phyloP scores from a whole-genome alignment of 2,888 invertebrate genomes.

The Hypsopygia costalis region DNA sequence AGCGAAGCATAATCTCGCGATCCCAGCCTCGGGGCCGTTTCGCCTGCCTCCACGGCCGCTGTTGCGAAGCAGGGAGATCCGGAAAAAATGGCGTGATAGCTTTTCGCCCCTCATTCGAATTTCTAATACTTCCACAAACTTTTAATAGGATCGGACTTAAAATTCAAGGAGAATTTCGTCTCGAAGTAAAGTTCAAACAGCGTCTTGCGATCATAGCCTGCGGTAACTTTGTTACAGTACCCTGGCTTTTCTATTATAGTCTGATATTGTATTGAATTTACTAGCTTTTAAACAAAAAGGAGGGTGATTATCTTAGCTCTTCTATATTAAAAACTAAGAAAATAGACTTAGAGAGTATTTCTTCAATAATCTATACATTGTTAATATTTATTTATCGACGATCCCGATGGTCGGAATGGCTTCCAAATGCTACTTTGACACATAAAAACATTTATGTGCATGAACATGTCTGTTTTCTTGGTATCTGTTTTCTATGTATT shows the following conservation, averaged over 20 bases:
- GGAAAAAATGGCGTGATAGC: slow-evolving; percentile 70
- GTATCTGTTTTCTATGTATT: background rate
- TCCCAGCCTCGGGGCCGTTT: slow-evolving; percentile 36
- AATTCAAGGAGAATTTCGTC: slow-evolving; percentile 69
- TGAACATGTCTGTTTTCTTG: too few species aligned
- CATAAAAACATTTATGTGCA: too few species aligned
- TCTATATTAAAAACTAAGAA: too few species aligned
- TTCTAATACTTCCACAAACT: slow-evolving; percentile 77
- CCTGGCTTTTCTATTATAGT: slow-evolving; percentile 28
- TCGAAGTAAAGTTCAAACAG: slow-evolving; percentile 54
- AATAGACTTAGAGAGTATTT: too few species aligned
- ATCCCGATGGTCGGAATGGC: too few species aligned
- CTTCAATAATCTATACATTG: too few species aligned
- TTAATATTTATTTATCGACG: too few species aligned
- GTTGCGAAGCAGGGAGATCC: slow-evolving; percentile 40
- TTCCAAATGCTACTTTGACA: too few species aligned
- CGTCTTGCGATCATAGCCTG: slow-evolving; percentile 36
- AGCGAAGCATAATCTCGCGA: slow-evolving; percentile 54
- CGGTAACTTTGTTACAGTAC: slow-evolving; percentile 33
- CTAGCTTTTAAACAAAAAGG: background rate
- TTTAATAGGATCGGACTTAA: slow-evolving; percentile 78
- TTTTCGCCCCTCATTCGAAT: slow-evolving; percentile 75
- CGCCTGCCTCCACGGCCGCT: slow-evolving; percentile 32
- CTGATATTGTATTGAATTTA: slow-evolving; percentile 18
- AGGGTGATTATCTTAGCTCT: too few species aligned